Evolutionary conservation across 2,888 invertebrate species (phyloP).

Genomic region (Papilio demoleus): DNA sequence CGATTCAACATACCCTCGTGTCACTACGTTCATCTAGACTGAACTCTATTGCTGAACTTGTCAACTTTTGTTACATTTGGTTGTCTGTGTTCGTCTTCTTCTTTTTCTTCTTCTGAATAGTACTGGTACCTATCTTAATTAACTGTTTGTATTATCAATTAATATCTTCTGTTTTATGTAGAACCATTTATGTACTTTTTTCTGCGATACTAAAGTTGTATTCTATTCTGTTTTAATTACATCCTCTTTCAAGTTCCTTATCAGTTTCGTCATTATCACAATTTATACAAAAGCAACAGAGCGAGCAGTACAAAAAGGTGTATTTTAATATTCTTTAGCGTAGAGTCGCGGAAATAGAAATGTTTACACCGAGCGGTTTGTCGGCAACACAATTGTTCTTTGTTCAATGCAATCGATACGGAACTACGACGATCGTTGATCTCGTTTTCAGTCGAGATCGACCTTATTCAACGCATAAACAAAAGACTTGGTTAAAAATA

Average conservation of each 20-base stretch:
- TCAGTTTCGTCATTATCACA: not conserved
- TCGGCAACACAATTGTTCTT: constrained; percentile 46
- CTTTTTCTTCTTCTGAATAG: too few species aligned
- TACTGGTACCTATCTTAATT: too few species aligned
- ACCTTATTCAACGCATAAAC: not conserved
- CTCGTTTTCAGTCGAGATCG: not conserved
- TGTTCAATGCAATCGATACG: constrained; percentile 46
- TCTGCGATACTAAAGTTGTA: too few species aligned
- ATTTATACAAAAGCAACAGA: constrained; percentile 7
- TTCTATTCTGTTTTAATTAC: too few species aligned
- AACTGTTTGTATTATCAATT: too few species aligned
- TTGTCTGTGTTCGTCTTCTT: too few species aligned
- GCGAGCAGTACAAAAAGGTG: constrained; percentile 20
- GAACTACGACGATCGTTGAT: constrained; percentile 46
- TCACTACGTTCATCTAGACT: not conserved
- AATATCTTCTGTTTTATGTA: too few species aligned
- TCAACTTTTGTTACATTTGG: too few species aligned
- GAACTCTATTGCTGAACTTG: too few species aligned
- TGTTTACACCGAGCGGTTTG: constrained; percentile 43
- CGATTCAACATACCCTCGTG: not conserved
- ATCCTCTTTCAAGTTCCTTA: not conserved
- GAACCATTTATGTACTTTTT: too few species aligned
- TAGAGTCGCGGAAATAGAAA: constrained; percentile 33
- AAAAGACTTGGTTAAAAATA: not conserved
- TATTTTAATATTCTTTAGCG: constrained; percentile 14